A percentile compares a stretch with the other conserved stretches of the same genome.
Conservation (phyloP, 2,888 invertebrate genomes). For the Heliothis peltigera region DNA sequence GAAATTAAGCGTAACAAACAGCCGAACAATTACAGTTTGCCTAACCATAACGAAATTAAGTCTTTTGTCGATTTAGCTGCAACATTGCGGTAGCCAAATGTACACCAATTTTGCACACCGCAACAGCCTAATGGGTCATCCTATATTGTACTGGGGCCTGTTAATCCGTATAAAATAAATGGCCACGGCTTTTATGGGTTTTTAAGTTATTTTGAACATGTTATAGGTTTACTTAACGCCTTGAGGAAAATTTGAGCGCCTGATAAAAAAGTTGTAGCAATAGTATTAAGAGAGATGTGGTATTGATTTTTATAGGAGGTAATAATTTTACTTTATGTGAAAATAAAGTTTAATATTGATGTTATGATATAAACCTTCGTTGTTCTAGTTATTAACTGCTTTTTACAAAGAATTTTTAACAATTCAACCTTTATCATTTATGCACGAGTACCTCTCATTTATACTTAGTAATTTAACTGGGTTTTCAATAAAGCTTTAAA, state of each 20-base stretch:
- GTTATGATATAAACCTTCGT: too few relatives aligned
- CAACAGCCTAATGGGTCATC: constrained; percentile 61
- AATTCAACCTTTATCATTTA: too few relatives aligned
- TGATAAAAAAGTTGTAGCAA: constrained; percentile 44
- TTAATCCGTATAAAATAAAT: constrained; percentile 72
- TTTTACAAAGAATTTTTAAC: too few relatives aligned
- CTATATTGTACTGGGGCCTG: constrained; percentile 58
- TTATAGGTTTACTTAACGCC: constrained; percentile 9
- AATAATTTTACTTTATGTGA: not conserved
- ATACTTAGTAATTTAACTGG: too few relatives aligned
- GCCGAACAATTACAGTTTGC: constrained; percentile 53
- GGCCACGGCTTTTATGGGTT: constrained; percentile 54
- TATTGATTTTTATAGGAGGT: constrained; percentile 4
- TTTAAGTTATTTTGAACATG: constrained; percentile 33
- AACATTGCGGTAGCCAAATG: constrained; percentile 59
- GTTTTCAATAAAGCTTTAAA: too few relatives aligned
- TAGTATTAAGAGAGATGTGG: not conserved
- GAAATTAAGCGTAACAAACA: constrained; percentile 48
- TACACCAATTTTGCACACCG: constrained; percentile 61
- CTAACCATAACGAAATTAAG: constrained; percentile 65
- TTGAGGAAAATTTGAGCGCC: constrained; percentile 37
- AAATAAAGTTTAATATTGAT: too few relatives aligned
- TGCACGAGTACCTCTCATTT: too few relatives aligned
- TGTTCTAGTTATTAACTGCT: too few relatives aligned
- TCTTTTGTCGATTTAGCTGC: constrained; percentile 64